Evolutionary conservation across 2,797 vertebrate genomes (phyloP).

Genomic region (Oryzias sinensis): DNA sequence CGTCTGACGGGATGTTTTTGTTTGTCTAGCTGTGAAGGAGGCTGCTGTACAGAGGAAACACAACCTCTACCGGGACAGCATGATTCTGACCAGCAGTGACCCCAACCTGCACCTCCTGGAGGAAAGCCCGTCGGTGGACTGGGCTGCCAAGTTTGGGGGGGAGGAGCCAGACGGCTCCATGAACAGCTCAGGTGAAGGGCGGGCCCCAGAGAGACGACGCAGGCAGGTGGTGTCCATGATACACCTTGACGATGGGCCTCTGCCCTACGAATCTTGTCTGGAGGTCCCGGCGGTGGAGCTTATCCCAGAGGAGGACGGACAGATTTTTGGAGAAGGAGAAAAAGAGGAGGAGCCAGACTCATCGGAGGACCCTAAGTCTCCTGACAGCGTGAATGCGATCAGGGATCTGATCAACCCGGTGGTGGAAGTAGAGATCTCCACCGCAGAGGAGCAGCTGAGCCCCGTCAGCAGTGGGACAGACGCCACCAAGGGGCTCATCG

Average conservation of each 20-base stretch:
- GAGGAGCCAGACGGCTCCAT: constrained; percentile 11
- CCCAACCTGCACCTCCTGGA: constrained; percentile 91
- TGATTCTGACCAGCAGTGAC: constrained; percentile 92
- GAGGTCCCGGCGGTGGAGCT: constrained; percentile 77
- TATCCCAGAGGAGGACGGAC: constrained; percentile 72
- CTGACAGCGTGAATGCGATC: constrained; percentile 76
- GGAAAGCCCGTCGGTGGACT: constrained; percentile 82
- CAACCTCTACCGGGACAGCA: constrained; percentile 96
- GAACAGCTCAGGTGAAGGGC: neutral
- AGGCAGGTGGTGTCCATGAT: constrained; percentile 94
- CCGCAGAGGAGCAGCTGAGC: neutral
- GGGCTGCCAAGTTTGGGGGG: constrained; percentile 78
- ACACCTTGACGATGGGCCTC: constrained; percentile 74
- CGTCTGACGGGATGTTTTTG: neutral
- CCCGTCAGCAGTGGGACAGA: constrained; percentile 57
- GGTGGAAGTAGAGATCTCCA: constrained; percentile 54
- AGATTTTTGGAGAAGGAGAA: neutral
- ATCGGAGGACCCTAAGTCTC: constrained; percentile 54
- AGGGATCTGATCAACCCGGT: constrained; percentile 77
- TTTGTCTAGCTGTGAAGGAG: constrained; percentile 89
- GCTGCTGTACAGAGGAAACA: constrained; percentile 93
- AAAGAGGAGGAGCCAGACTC: constrained; percentile 1
- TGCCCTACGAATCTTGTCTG: constrained; percentile 78
- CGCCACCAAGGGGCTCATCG: constrained; percentile 30
- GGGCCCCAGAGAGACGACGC: constrained; percentile 70